phyloP scores from a whole-genome alignment of 2,888 invertebrate species.

The Parapristionchus giblindavisi region DNA sequence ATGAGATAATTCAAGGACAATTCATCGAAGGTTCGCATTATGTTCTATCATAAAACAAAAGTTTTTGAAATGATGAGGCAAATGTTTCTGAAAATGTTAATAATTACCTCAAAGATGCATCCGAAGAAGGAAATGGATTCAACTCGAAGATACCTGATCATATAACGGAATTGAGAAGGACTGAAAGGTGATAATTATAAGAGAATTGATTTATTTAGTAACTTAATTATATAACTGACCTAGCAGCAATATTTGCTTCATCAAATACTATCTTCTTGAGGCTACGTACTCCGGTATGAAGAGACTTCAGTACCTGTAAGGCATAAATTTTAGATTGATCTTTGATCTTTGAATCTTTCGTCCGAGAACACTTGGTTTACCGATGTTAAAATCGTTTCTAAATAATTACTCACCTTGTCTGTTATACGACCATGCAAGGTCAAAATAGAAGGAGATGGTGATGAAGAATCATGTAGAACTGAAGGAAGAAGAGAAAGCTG shows the following conservation, averaged over 20 bases:
- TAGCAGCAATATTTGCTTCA: not conserved
- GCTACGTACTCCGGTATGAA: not conserved
- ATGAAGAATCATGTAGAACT: not conserved
- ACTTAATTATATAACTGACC: not conserved
- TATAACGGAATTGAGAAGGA: not conserved
- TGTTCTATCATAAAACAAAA: too few relatives aligned
- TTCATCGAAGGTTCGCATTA: too few relatives aligned
- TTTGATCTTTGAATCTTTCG: too few relatives aligned
- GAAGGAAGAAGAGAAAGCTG: slow-evolving; percentile 13
- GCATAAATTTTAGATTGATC: too few relatives aligned
- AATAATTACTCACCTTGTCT: not conserved
- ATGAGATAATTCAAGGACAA: too few relatives aligned
- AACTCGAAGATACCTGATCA: slow-evolving; percentile 1
- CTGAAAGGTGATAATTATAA: not conserved
- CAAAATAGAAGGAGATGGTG: not conserved
- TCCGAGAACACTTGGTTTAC: too few relatives aligned
- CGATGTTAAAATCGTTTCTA: not conserved
- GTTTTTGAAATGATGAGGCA: too few relatives aligned
- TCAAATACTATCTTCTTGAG: slow-evolving; percentile 12
- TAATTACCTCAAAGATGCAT: slow-evolving; percentile 17
- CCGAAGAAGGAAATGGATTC: slow-evolving; percentile 16
- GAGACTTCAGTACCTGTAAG: slow-evolving; percentile 8
- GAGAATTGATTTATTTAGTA: too few relatives aligned
- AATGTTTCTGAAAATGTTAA: too few relatives aligned
- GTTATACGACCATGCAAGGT: slow-evolving; percentile 19